phyloP scores from a whole-genome alignment of 2,888 invertebrate genomes.

The Hypomecis punctinalis region DNA sequence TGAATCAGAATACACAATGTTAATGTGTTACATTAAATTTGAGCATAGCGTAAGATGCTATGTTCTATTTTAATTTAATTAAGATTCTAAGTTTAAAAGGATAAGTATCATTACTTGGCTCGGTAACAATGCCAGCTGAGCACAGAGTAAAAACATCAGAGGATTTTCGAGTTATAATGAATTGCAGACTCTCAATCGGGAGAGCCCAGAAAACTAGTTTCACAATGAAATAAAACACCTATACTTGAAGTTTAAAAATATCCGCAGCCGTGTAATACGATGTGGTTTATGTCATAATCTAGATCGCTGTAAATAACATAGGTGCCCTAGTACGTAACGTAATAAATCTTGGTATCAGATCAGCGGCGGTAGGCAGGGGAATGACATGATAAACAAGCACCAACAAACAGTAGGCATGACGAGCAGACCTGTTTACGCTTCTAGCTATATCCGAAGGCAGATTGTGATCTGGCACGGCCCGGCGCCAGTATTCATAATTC shows the following conservation, averaged over 20 bases:
- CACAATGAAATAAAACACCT: slow-evolving; percentile 11
- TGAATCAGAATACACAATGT: too few species aligned
- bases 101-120: too few species aligned
- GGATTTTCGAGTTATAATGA: background rate
- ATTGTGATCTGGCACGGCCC: slow-evolving; percentile 74
- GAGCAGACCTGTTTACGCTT: slow-evolving; percentile 70
- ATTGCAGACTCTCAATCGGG: background rate
- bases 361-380: slow-evolving; percentile 50
- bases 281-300: slow-evolving; percentile 29
- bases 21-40: too few species aligned
- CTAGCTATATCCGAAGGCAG: slow-evolving; percentile 63
- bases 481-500: slow-evolving; percentile 77
- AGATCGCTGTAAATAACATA: slow-evolving; percentile 22
- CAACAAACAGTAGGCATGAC: slow-evolving; percentile 59
- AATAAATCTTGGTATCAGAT: slow-evolving; percentile 59
- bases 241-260: slow-evolving; percentile 22
- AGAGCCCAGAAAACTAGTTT: slow-evolving; percentile 9
- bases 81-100: too few species aligned
- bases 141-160: background rate
- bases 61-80: too few species aligned
- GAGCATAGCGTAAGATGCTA: too few species aligned
- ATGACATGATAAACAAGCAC: slow-evolving; percentile 61
- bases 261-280: slow-evolving; percentile 1
- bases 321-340: slow-evolving; percentile 40
- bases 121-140: too few species aligned